phyloP scores from a whole-genome alignment of 2,113 vertebrate species.

The Gnathonemus longibarbis region DNA sequence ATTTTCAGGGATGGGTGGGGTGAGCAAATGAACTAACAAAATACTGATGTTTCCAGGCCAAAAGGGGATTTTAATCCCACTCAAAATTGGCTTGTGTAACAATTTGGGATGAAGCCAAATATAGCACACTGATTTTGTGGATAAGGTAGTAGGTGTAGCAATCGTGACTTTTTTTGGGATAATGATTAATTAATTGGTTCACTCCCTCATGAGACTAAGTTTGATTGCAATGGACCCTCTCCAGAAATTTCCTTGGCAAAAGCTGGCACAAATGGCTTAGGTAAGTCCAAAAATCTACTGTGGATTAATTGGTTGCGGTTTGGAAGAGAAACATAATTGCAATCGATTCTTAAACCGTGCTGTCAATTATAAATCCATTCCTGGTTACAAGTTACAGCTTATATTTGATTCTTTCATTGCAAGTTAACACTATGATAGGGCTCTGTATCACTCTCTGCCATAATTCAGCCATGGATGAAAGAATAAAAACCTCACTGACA shows the following conservation, averaged over 20 bases:
- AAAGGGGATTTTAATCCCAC: background rate
- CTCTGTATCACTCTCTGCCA: constrained; percentile 26
- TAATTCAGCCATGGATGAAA: background rate
- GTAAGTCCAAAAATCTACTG: background rate
- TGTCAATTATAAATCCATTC: constrained; percentile 59
- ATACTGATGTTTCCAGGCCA: background rate
- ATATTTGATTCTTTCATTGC: constrained; percentile 38
- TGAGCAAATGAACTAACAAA: background rate
- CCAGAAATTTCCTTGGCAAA: background rate
- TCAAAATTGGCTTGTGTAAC: background rate
- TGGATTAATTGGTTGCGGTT: constrained; percentile 43
- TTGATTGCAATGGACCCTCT: background rate
- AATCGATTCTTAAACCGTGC: constrained; percentile 57
- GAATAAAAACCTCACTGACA: background rate
- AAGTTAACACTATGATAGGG: constrained; percentile 49
- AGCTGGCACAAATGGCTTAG: background rate
- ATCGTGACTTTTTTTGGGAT: background rate
- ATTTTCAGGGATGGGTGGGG: background rate
- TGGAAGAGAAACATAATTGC: constrained; percentile 61
- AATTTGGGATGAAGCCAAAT: background rate
- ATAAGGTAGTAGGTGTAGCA: background rate
- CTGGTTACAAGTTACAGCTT: constrained; percentile 39
- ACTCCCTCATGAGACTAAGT: background rate
- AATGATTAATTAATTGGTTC: background rate
- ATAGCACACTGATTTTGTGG: background rate